Evolutionary conservation across 2,113 vertebrate genomes (phyloP), one percentile per base, ranked within the genome.

Genomic region (Coracopsis vasa): DNA sequence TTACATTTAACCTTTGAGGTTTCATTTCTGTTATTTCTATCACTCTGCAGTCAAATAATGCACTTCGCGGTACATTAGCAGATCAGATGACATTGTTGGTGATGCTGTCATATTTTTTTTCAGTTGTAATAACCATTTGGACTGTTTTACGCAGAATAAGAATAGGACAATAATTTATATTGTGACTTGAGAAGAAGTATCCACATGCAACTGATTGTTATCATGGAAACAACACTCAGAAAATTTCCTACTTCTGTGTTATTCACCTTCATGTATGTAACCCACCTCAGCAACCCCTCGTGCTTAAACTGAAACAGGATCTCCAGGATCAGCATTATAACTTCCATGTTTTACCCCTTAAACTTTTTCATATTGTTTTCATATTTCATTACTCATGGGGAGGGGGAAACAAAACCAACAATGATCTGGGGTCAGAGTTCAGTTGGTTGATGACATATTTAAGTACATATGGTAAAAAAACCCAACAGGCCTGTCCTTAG

Each of bases 321-420:
- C 50, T 79, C 51, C 44, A 35, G 27, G 17, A 69, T 14, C 1
- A 0, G 0, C 47, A 33, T 18, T 44, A 29, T 28, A 58, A 71
- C 15, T 80, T 86, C 6, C 47, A 35, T 15, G 23, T 20, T 88
- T 93, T 42, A 37, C 18, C 58, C 66, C 44, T 75, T 37, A 42
- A 74, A 66, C 3, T 13, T 78, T 75, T 87, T 42, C n/a, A 54
- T 56, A 8, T 11, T 51, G 0, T 44, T 54, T 54, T 33, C 31
- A 6, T 33, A 54, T 20, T 31, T 64, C 89, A 20, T 58, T n/a
- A 53, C 11, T 37, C 19, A 50, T 23, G 7, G 23, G 1, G 31
- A 51, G 65, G 20, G 10, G 25, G 1, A 35, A 44, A 71, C 27
- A 28, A 12, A 31, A 24, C 13, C 11, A 20, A 3, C 18, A 50